Percentiles rank a stretch among this genome's conserved stretches.
Evolutionary conservation across 2,113 vertebrate genomes (phyloP).

Genomic region (Bos javanicus): DNA sequence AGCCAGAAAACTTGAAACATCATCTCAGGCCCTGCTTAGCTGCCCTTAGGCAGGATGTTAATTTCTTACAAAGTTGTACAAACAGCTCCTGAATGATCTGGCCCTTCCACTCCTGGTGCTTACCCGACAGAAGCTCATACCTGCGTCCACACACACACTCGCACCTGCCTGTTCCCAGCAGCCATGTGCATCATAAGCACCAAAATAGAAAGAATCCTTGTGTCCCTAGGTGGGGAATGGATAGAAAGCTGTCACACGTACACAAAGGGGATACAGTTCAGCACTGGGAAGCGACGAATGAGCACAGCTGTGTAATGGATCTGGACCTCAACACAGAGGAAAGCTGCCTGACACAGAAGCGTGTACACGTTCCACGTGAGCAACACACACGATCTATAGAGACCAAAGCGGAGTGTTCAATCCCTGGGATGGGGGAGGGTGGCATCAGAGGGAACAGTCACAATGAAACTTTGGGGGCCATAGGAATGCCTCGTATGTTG

Average conservation of each 20-base stretch:
- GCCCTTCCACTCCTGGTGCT: background rate
- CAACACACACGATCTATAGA: accelerated
- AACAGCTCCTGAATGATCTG: accelerated
- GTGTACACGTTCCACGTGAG: accelerated
- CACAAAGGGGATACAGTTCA: accelerated
- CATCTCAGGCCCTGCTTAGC: accelerated
- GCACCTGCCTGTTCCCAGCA: background rate
- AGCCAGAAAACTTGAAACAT: background rate
- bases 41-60: background rate
- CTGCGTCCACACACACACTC: too few species aligned
- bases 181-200: background rate
- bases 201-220: background rate
- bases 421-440: background rate
- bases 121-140: background rate
- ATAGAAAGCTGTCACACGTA: background rate
- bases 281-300: accelerated
- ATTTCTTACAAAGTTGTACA: background rate
- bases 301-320: accelerated
- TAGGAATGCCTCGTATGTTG: accelerated
- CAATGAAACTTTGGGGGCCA: accelerated
- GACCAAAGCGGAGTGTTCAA: background rate
- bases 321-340: accelerated
- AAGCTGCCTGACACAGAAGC: too few species aligned
- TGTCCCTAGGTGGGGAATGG: accelerated
- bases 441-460: accelerated